Base-by-base conservation (phyloP, 2,113 vertebrate genomes). In the Corythoichthys haematopterus region DNA sequence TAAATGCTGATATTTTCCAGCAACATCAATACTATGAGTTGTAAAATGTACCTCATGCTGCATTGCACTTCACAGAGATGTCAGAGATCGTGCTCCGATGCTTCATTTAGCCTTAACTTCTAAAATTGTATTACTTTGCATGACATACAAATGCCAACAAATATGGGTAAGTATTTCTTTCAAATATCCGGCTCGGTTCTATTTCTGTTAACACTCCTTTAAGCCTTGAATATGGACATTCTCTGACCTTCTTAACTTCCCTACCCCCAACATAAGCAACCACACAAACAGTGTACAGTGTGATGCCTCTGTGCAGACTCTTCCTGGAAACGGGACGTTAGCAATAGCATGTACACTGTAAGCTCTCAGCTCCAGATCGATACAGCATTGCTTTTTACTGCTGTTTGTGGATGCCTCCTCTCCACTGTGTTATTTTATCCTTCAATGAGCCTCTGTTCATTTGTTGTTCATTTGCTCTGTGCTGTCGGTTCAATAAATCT, bases 401-500 rank as follows among this genome's bases (percentile, higher is more conserved):
- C 66, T 76, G 80, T 84, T 86, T 81, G 79, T 84, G 82, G 79
- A 85, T 74, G 85, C 84, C 88, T 87, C 86, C 74, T 82, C 81
- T 84, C 79, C 78, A 72, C 84, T 76, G 72, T 85, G 84, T 90
- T 88, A 87, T 85, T 87, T 86, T 87, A 84, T 87, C 85, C 87
- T 86, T 82, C 72, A 77, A 74, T 83, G 77, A 71, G 82, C 82
- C 77, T 57, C 83, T 71, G 75, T 88, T 86, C 77, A 84, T 84
- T 85, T 87, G 79, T 86, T 87, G 76, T 89, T 89, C 81, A 87
- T 87, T 87, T 87, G 84, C 81, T 87, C 80, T 69, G 71, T 69
- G 66, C 52, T 79, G 74, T 85, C 88, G 85, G 88, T 84, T 90
- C 87, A 89, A 90, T 85, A 87, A 77, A 85, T 84, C 80, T 85